Conservation (phyloP, 2,797 vertebrate species). For the Heliangelus exortis region DNA sequence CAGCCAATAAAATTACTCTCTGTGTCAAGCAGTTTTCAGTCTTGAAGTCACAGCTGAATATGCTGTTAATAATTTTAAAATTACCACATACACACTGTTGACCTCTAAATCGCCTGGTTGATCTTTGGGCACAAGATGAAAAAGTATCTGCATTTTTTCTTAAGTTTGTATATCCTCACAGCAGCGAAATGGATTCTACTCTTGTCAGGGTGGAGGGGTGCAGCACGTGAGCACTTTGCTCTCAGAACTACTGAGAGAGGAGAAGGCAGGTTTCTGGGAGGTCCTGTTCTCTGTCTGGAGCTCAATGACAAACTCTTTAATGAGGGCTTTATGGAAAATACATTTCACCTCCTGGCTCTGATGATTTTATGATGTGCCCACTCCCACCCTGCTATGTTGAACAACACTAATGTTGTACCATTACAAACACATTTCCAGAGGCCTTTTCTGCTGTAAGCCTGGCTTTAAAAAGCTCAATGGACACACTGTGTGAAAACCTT, state of each 20-base stretch:
- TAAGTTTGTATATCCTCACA: not conserved
- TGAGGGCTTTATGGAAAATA: not conserved
- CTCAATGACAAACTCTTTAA: not conserved
- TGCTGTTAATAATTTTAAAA: constrained; percentile 30
- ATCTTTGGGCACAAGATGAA: not conserved
- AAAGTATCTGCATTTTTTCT: not conserved
- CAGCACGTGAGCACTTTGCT: not conserved
- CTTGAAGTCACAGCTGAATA: constrained; percentile 12
- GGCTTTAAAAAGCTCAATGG: not conserved
- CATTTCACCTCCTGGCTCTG: not conserved
- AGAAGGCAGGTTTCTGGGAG: not conserved
- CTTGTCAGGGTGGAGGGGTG: accelerated
- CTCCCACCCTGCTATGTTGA: not conserved
- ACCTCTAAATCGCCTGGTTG: not conserved
- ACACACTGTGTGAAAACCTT: not conserved
- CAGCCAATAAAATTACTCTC: not conserved
- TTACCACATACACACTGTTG: not conserved
- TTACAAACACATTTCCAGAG: not conserved
- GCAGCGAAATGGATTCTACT: not conserved
- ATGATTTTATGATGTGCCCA: not conserved
- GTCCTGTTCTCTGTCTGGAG: not conserved
- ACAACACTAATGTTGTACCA: accelerated
- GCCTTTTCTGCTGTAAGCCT: not conserved
- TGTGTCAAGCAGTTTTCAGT: constrained; percentile 6
- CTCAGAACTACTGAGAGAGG: not conserved